Evolutionary conservation across 1,140 invertebrate species (phyloP), one percentile per base, ranked within the genome.

Genomic region (Heliconius nattereri): DNA sequence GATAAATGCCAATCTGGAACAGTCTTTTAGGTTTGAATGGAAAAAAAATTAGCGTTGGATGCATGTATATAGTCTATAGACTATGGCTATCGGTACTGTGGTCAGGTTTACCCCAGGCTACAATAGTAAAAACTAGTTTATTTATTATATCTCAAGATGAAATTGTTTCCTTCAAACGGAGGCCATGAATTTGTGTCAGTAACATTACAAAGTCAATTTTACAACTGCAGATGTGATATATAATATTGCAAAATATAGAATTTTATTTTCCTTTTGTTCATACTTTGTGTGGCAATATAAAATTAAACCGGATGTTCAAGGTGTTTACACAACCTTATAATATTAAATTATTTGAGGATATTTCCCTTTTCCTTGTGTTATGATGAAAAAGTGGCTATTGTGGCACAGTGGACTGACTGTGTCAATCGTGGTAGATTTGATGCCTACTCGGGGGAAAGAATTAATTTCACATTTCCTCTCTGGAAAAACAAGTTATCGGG

Each of bases 281-380:
- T 66, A 66, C 60, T 26, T 29, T 66, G 60, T 66, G 26, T 66
- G 60, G 60, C 26, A 29, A 66, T 5, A 20, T 52, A 52, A 52
- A 20, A 52, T 20, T 52, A 66, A 66, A 66, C 60, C 60, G 60
- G 60, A 66, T 66, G 23, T 75, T 54, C 73, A 79, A 79, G 78
- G 78, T 45, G 45, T 52, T 79, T 54, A 60, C 73, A 40, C 60
- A 79, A 74, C 73, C 72, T 78, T 66, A 78, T 2, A 32, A 32
- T 13, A 54, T 75, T 49, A 77, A 78, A 81, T 83, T 73, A 76
- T 73, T 40, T 70, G 71, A 75, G 49, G 49, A 80, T 52, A 37
- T 76, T 76, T 73, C 71, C 74, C 73, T 35, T 40, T 35, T 75
- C n/a, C 9, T 75, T 19, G 6, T 60, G 16, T 35, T 60, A 75